These are phyloP conservation scores for Cataglyphis cursor DNA, from an alignment of 2,888 invertebrate species.

Conservation along the genomic window DNA sequence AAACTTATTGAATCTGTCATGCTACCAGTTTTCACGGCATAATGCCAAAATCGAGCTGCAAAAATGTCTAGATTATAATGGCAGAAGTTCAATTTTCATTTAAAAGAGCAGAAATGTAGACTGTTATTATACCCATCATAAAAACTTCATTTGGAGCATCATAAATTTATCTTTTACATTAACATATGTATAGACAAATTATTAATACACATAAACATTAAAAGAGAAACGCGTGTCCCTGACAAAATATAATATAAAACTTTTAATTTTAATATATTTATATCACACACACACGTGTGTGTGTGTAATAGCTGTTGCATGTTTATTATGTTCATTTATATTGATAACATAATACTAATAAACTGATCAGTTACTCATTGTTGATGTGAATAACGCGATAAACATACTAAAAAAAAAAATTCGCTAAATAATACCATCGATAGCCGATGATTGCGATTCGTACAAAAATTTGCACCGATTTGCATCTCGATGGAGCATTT, in stretches of 20 bases:
- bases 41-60: background rate
- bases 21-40: background rate
- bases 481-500: conserved; percentile 44
- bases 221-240: background rate
- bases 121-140: background rate
- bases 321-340: background rate
- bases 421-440: conserved; percentile 37
- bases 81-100: background rate
- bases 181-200: background rate
- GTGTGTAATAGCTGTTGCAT: background rate
- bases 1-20: conserved; percentile 13
- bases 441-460: conserved; percentile 51
- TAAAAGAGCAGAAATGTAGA: background rate
- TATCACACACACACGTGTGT: background rate
- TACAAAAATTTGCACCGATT: conserved; percentile 45
- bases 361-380: background rate
- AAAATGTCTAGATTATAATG: background rate
- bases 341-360: conserved; percentile 3
- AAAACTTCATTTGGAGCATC: background rate
- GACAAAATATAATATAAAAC: background rate
- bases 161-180: background rate
- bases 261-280: background rate
- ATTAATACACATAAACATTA: background rate
- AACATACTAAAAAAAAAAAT: conserved; percentile 16
- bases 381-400: background rate